phyloP scores from a whole-genome alignment of 2,113 vertebrate genomes.

The Benitochromis conjunctus region DNA sequence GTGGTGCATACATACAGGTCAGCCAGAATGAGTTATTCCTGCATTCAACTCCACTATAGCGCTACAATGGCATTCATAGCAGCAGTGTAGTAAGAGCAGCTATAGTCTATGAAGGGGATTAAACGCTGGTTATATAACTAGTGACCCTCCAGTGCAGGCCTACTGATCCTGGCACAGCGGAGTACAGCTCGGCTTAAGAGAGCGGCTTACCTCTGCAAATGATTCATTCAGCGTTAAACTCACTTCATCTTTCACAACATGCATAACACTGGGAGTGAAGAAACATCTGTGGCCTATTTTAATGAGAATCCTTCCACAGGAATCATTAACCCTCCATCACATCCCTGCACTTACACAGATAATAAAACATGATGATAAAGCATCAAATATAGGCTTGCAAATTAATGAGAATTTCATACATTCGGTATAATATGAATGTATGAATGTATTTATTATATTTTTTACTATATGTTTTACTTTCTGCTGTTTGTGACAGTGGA shows the following conservation, averaged over 20 bases:
- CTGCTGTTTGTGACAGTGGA: not conserved
- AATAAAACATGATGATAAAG: not conserved
- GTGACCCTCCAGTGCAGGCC: constrained; percentile 55
- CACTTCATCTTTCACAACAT: not conserved
- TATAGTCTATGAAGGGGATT: constrained; percentile 42
- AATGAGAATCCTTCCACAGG: not conserved
- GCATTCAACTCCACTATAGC: not conserved
- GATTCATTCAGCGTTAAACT: constrained; percentile 32
- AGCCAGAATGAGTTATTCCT: not conserved
- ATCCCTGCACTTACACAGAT: not conserved
- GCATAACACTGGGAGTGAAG: not conserved
- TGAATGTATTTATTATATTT: too few relatives aligned
- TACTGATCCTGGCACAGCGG: constrained; percentile 47
- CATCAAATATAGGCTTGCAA: not conserved
- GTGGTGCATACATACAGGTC: not conserved
- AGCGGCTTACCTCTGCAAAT: constrained; percentile 48
- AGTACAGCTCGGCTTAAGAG: constrained; percentile 45
- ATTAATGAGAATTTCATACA: not conserved
- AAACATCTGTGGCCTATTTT: not conserved
- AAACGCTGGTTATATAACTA: constrained; percentile 60
- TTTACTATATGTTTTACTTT: not conserved
- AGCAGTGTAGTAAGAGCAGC: constrained; percentile 25
- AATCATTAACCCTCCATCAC: not conserved
- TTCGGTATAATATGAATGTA: not conserved
- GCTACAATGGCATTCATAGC: not conserved